Base-by-base conservation (phyloP, 2,888 invertebrate genomes). In the Sesia bembeciformis region DNA sequence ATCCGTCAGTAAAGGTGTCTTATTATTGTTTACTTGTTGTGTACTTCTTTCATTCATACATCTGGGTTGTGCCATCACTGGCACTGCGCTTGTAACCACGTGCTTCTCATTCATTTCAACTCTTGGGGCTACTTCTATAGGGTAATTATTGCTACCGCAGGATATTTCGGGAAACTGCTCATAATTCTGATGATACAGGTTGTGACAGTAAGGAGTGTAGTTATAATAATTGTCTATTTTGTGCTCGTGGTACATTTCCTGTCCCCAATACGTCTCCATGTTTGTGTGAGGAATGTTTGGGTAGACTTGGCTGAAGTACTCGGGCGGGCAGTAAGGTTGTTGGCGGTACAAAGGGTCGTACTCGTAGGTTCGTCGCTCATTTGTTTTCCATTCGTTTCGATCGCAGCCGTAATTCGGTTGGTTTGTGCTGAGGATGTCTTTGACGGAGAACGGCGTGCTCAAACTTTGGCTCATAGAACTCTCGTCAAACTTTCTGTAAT, bases 361-460 rank as follows among this genome's bases (percentile, higher is more conserved):
- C 4, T 84, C 85, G 8, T 76, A 72, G 3, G 58, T 58, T 52
- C 77, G 67, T 55, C 79, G 70, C 0, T 84, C 84, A 54, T 64
- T 72, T 40, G 70, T 63, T 59, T 80, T 86, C 85, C 86, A 86
- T 8, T 86, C 85, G 53, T 63, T 78, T 58, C 82, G 68, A 55
- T 87, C 87, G 62, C 79, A 86, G 56, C 66, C 77, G 42, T 74
- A 58, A 50, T 75, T 71, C 3, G 78, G 64, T 57, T 83, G 85
- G 57, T 78, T 81, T 52, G 79, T 81, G 54, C 78, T 88, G 6
- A 89, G 60, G 8, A 89, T 89, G 55, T 89, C 87, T 60, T 86
- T 89, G 0, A 89, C 88, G 0, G 73, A 81, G 60, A 89, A 89
- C n/a, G 88, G 87, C 4, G 88, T 88, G 39, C 64, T 72, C 39